A percentile compares a stretch with the other conserved stretches of the same genome.
Conservation (phyloP, 2,797 vertebrate genomes). For the Echiichthys vipera region DNA sequence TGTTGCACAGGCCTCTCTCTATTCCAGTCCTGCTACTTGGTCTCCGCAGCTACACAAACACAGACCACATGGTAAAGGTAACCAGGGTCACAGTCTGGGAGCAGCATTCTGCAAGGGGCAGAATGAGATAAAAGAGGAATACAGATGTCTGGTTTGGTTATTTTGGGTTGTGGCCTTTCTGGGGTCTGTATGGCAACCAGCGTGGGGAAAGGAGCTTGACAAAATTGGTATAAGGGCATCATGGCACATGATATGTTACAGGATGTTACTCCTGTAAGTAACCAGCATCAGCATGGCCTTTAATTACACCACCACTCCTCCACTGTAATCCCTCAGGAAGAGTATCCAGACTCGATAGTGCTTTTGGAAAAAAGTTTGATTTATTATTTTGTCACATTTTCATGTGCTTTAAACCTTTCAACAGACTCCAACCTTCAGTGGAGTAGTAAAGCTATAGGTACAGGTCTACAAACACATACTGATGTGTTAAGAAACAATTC, state of each 20-base stretch:
- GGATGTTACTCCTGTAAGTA: conserved; percentile 27
- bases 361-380: neutral
- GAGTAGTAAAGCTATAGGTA: neutral
- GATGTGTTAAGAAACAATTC: neutral
- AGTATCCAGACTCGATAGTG: neutral
- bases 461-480: neutral
- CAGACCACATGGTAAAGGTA: conserved; percentile 24
- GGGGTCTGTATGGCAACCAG: conserved; percentile 29
- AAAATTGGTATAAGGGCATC: conserved; percentile 33
- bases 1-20: neutral
- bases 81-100: conserved; percentile 18
- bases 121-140: conserved; percentile 18
- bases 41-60: conserved; percentile 44
- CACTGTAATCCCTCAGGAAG: neutral
- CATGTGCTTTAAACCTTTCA: neutral
- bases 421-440: neutral
- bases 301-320: neutral
- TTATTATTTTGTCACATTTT: conserved; percentile 14
- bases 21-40: conserved; percentile 9
- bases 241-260: conserved; percentile 26
- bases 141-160: conserved; percentile 54
- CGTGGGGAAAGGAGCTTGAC: conserved; percentile 21
- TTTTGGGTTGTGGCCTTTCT: conserved; percentile 75
- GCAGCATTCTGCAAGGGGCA: conserved; percentile 24
- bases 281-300: conserved; percentile 3